A percentile compares a stretch with the other conserved stretches of the same genome.
phyloP scores from a whole-genome alignment of 2,113 vertebrate species.

The Rhinichthys klamathensis region DNA sequence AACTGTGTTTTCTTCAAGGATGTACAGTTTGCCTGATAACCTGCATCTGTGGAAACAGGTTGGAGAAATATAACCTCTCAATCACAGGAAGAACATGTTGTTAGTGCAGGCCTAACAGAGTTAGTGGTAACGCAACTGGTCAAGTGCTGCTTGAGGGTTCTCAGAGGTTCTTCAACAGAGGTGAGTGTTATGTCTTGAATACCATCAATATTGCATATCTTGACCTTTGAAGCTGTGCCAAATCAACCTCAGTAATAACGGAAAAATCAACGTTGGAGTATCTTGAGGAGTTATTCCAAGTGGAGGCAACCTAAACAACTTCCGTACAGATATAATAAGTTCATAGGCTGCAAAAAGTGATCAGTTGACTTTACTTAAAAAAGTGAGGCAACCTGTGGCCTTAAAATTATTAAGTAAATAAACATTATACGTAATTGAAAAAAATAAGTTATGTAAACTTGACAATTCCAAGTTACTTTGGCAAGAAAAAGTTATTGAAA shows the following conservation, averaged over 20 bases:
- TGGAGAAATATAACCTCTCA: slow-evolving; percentile 3
- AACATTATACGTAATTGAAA: too few species aligned
- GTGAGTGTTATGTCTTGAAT: slow-evolving; percentile 2
- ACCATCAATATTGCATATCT: slow-evolving; percentile 37
- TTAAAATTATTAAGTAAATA: too few species aligned
- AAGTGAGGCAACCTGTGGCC: too few species aligned
- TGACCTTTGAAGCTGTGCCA: slow-evolving; percentile 23
- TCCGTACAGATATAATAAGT: background rate
- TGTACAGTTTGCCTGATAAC: slow-evolving; percentile 17
- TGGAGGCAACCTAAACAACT: background rate
- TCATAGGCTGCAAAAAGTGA: background rate
- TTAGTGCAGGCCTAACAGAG: slow-evolving; percentile 9
- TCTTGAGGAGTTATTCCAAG: background rate
- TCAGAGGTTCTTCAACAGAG: slow-evolving; percentile 3
- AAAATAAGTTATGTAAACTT: too few species aligned
- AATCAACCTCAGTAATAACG: background rate
- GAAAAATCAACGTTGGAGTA: background rate
- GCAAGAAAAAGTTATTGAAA: too few species aligned
- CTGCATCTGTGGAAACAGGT: slow-evolving; percentile 11
- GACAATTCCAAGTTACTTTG: too few species aligned
- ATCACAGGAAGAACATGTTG: background rate
- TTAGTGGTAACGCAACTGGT: background rate
- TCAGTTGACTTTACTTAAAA: too few species aligned
- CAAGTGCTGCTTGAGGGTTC: slow-evolving; percentile 13
- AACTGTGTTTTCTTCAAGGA: slow-evolving; percentile 11